Base-by-base conservation (phyloP, 2,888 invertebrate genomes). In the Teinopalpus imperialis region DNA sequence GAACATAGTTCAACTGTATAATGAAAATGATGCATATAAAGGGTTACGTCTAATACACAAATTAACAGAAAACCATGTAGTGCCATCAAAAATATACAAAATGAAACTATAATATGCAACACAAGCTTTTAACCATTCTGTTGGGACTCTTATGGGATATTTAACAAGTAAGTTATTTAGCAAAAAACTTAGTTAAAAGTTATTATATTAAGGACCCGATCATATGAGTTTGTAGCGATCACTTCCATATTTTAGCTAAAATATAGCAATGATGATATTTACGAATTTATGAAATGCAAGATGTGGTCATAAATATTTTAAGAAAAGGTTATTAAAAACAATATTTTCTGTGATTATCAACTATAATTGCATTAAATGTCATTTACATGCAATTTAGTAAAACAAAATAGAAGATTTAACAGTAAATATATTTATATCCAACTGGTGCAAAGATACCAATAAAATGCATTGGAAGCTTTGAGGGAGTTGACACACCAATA, bases 121-220 rank as follows among this genome's bases (percentile, higher is more conserved):
- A 1, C 63, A 61, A 35, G 9, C 65, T 13, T 61, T 63, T 31
- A 66, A 64, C 21, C 30, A 43, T 3, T 57, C 59, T 39, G 63
- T 63, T 5, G 61, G 51, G 6, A 26, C 36, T 3, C 56, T 51
- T 21, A 60, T 66, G 57, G 55, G 63, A 43, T 61, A 57, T 8
- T 39, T 61, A 40, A 10, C 2, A 35, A 21, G 24, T 26, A 14
- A 52, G 50, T 37, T n/a, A n/a, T n/a, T n/a, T n/a, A n/a, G n/a
- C n/a, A n/a, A n/a, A n/a, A n/a, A n/a, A n/a, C n/a, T n/a, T n/a
- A n/a, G n/a, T n/a, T n/a, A n/a, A n/a, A n/a, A n/a, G n/a, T n/a
- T n/a, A n/a, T n/a, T n/a, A n/a, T n/a, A n/a, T n/a, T n/a, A n/a
- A n/a, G n/a, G n/a, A n/a, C n/a, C n/a, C n/a, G n/a, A n/a, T n/a